Percentiles rank a stretch among this genome's conserved stretches.
Conservation (phyloP, 2,113 vertebrate species). For the Cygnus atratus region DNA sequence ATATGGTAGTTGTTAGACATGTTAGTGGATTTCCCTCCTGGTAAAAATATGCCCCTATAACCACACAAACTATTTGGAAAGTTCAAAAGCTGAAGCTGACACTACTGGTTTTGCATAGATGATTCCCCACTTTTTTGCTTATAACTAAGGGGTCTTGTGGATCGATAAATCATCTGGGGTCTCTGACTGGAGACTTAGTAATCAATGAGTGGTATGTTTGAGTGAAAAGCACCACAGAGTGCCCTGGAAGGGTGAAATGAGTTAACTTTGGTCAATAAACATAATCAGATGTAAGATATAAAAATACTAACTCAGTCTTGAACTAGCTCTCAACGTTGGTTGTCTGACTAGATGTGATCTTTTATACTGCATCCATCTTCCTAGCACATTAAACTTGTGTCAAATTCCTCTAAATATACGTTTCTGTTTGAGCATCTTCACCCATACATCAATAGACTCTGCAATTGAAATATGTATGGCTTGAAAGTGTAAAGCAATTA, state of each 20-base stretch:
- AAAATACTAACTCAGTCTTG: neutral
- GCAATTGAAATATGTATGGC: neutral
- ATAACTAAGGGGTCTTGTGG: neutral
- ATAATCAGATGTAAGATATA: neutral
- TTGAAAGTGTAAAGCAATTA: neutral
- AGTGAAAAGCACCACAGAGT: neutral
- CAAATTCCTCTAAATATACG: neutral
- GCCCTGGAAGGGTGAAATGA: neutral
- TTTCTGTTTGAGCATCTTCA: neutral
- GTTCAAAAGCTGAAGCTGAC: neutral
- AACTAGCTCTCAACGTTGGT: neutral
- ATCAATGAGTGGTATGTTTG: neutral
- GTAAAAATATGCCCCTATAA: neutral
- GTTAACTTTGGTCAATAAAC: neutral
- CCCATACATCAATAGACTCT: neutral
- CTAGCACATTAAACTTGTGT: neutral
- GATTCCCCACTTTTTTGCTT: neutral
- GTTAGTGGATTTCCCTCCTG: neutral
- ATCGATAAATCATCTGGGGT: fast-evolving
- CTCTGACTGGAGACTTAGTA: neutral
- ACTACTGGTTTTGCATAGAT: neutral
- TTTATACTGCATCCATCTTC: neutral
- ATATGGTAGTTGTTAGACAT: neutral
- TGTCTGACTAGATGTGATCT: neutral
- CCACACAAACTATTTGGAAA: neutral